Percentiles rank a stretch among this genome's conserved stretches.
Evolutionary conservation across 2,113 vertebrate genomes (phyloP).

Genomic region (Platichthys stellatus): DNA sequence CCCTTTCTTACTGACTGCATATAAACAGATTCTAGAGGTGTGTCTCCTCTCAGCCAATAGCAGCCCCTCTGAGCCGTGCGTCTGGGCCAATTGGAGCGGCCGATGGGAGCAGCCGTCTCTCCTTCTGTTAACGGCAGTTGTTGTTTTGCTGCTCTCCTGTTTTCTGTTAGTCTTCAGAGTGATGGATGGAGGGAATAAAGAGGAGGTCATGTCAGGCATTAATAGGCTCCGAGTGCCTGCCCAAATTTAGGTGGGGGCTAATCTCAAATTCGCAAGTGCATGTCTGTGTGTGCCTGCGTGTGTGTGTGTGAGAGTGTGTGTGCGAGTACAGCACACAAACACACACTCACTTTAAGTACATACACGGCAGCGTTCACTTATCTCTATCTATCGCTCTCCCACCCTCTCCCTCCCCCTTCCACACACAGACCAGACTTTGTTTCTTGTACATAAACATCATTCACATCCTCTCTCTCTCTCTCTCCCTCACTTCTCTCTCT

Average conservation of each 20-base stretch:
- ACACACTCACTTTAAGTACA: slow-evolving; percentile 39
- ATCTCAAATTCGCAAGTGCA: slow-evolving; percentile 46
- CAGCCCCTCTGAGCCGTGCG: slow-evolving; percentile 23
- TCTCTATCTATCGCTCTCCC: slow-evolving; percentile 23
- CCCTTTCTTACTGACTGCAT: slow-evolving; percentile 53
- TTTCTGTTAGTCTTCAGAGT: slow-evolving; percentile 58
- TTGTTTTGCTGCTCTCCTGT: slow-evolving; percentile 79
- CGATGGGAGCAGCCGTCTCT: slow-evolving; percentile 45
- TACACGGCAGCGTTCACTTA: slow-evolving; percentile 35
- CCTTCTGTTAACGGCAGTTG: slow-evolving; percentile 76
- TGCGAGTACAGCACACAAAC: background rate
- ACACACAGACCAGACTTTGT: slow-evolving; percentile 49
- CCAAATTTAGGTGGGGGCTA: slow-evolving; percentile 65
- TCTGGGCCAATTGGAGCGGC: slow-evolving; percentile 61
- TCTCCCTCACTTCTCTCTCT: slow-evolving; percentile 13
- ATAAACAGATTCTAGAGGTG: slow-evolving; percentile 89
- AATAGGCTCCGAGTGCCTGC: slow-evolving; percentile 66
- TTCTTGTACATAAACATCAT: slow-evolving; percentile 51
- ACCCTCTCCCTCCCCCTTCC: slow-evolving; percentile 15
- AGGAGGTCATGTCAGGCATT: slow-evolving; percentile 72
- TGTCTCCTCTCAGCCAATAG: slow-evolving; percentile 84
- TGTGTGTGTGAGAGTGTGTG: slow-evolving; percentile 10
- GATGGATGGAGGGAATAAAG: slow-evolving; percentile 81
- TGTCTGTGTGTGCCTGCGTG: slow-evolving; percentile 18
- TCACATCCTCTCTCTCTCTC: slow-evolving; percentile 25